Evolutionary conservation across 2,888 invertebrate genomes (phyloP).

Genomic region (Philhelius pedissequus): DNA sequence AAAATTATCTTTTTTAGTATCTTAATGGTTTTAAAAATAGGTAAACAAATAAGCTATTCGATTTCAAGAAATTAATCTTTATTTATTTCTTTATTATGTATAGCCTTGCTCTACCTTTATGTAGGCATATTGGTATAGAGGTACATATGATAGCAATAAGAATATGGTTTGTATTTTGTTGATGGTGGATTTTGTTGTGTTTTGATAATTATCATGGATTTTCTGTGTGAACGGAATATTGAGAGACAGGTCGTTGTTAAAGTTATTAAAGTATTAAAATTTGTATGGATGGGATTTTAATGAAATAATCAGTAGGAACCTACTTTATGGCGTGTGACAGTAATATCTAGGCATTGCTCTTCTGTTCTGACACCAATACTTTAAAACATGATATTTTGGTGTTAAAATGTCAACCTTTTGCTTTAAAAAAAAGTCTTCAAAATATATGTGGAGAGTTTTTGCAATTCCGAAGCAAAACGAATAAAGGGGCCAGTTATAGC

Average conservation of each 20-base stretch:
- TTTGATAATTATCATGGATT: slow-evolving; percentile 1
- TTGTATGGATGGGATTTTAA: neutral
- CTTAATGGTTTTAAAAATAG: slow-evolving; percentile 16
- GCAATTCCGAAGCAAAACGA: no score
- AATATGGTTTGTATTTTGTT: slow-evolving; percentile 7
- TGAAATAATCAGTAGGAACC: neutral
- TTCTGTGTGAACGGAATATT: slow-evolving; percentile 9
- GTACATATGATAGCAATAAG: neutral
- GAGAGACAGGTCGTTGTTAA: no score
- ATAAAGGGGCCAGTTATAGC: no score
- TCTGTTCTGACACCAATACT: no score
- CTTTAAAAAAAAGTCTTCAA: no score
- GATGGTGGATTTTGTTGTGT: neutral
- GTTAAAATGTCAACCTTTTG: no score
- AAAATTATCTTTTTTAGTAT: slow-evolving; percentile 20
- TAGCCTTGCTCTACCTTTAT: no score
- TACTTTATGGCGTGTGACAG: no score
- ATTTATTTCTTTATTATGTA: slow-evolving; percentile 27
- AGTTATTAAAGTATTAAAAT: neutral
- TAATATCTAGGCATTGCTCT: no score
- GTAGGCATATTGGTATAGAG: neutral
- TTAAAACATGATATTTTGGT: no score
- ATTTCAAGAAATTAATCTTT: slow-evolving; percentile 14
- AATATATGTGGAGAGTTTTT: no score
- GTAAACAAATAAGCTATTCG: slow-evolving; percentile 24